phyloP scores from a whole-genome alignment of 2,797 vertebrate species.

The Falco columbarius region DNA sequence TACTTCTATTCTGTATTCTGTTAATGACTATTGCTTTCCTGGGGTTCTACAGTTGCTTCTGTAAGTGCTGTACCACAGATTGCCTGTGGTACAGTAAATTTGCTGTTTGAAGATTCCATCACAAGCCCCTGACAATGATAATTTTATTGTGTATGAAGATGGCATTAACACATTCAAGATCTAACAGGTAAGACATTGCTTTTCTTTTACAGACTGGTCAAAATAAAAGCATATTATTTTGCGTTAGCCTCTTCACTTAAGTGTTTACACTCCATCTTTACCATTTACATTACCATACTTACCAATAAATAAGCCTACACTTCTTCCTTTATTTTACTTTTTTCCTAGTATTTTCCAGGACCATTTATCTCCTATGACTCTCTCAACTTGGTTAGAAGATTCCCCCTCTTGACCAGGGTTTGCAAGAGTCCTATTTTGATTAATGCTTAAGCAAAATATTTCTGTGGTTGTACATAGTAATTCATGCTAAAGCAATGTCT shows the following conservation, averaged over 20 bases:
- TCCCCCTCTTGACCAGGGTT: neutral
- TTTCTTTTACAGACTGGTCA: neutral
- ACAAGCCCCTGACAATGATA: neutral
- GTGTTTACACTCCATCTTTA: neutral
- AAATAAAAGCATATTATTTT: neutral
- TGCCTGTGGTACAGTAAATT: neutral
- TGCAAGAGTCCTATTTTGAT: neutral
- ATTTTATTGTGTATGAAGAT: neutral
- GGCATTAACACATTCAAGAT: neutral
- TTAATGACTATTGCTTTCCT: neutral
- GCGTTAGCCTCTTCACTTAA: neutral
- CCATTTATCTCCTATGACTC: neutral
- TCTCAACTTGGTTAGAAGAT: neutral
- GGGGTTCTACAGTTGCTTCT: neutral
- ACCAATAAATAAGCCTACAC: neutral
- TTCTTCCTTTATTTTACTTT: neutral
- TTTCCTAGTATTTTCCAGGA: neutral
- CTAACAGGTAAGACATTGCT: neutral
- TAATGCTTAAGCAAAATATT: neutral
- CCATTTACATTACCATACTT: neutral
- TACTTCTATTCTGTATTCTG: neutral
- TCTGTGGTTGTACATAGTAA: neutral
- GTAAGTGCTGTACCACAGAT: neutral
- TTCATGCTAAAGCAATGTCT: neutral
- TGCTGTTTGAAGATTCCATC: fast-evolving